These are phyloP conservation scores for Petrolisthes manimaculis DNA, from an alignment of 2,888 invertebrate genomes.

Conservation along the genomic window DNA sequence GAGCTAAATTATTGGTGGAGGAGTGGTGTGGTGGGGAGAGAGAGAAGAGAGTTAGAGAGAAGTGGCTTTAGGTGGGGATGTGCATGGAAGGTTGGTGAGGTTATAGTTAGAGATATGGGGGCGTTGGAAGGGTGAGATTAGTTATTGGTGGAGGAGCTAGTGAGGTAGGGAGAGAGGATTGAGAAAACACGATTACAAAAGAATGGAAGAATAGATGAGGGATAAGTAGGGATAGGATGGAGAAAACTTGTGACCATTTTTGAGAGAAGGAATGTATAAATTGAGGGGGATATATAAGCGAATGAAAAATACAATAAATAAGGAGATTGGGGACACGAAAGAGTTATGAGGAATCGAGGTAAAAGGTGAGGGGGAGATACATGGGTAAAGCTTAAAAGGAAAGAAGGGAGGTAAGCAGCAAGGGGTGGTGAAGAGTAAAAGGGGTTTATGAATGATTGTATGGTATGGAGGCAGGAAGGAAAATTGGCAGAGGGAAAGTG, in stretches of 20 bases:
- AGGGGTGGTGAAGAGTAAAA: not conserved
- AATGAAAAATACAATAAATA: too few species aligned
- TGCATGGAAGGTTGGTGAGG: not conserved
- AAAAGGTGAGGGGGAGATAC: conserved; percentile 4
- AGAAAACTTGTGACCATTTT: too few species aligned
- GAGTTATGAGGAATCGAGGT: too few species aligned
- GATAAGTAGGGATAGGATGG: not conserved
- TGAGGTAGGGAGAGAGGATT: not conserved
- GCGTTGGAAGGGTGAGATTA: not conserved
- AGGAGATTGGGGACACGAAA: too few species aligned
- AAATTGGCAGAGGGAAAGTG: too few species aligned
- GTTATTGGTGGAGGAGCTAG: conserved; percentile 3
- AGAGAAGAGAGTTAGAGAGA: not conserved
- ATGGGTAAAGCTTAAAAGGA: not conserved
- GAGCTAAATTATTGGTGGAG: not conserved
- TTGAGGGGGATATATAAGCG: too few species aligned
- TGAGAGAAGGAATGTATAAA: too few species aligned
- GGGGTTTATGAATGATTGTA: not conserved
- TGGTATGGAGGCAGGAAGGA: too few species aligned
- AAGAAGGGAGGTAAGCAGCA: not conserved
- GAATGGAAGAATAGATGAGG: not conserved
- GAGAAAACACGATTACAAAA: not conserved
- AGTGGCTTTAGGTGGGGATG: not conserved
- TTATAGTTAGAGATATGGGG: not conserved
- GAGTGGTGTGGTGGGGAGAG: not conserved